Evolutionary conservation across 2,113 vertebrate genomes (phyloP).

Genomic region (Chamaea fasciata): DNA sequence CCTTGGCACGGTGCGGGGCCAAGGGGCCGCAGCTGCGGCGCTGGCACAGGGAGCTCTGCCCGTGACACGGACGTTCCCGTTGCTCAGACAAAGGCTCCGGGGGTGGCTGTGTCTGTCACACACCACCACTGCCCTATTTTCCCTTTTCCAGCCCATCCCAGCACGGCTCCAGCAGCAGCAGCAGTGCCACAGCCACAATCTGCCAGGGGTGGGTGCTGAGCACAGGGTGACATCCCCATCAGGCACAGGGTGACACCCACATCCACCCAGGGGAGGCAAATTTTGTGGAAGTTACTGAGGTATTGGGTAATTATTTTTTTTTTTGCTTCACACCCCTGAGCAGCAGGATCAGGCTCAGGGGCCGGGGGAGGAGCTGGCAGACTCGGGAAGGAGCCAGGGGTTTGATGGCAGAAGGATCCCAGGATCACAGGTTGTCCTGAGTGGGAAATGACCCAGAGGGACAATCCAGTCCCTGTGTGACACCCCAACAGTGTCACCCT

Average conservation of each 20-base stretch:
- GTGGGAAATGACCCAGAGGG: background rate
- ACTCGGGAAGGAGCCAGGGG: background rate
- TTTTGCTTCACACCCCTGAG: background rate
- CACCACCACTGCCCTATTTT: background rate
- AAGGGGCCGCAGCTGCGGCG: background rate
- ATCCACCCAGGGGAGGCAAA: background rate
- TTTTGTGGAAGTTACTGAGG: background rate
- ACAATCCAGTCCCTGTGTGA: background rate
- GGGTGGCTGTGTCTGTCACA: background rate
- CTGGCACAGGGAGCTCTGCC: background rate
- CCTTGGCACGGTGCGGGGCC: rapidly evolving
- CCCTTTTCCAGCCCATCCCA: background rate
- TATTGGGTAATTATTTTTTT: background rate
- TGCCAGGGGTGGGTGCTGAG: background rate
- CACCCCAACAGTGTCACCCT: background rate
- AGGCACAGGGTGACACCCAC: background rate
- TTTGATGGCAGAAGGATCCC: background rate
- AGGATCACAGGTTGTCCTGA: too few species aligned
- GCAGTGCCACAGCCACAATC: background rate
- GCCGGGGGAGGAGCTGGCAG: background rate
- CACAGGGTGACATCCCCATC: background rate
- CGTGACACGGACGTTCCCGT: rapidly evolving
- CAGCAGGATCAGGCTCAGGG: background rate
- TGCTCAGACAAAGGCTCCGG: background rate
- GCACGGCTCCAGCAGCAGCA: background rate